Base-by-base conservation (phyloP, 2,797 vertebrate genomes). In the Corythornis leucogaster region DNA sequence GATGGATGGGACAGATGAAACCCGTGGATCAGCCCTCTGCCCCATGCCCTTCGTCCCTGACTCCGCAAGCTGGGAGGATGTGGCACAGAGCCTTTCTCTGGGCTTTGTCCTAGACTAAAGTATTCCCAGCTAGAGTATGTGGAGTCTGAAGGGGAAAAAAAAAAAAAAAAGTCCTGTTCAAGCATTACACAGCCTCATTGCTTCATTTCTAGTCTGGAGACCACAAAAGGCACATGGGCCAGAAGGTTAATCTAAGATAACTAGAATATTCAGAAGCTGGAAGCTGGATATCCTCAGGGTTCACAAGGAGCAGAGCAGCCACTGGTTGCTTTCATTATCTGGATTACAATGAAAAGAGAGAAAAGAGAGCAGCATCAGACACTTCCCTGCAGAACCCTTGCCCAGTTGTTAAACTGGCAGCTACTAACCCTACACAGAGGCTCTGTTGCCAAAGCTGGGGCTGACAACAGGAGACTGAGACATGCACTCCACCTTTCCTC, bases 281-380 rank as follows among this genome's bases (percentile, higher is more conserved):
- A 19, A 9, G 68, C 58, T 81, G 40, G 21, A 82, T 84, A 53
- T 92, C 77, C 80, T 86, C 21, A 0, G 57, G 53, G 85, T 21
- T 92, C 80, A 80, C 57, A 77, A 77, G 57, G 68, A 70, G 64
- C 35, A 80, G 51, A 75, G 70, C 83, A 88, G 57, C 33, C 75
- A 81, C 48, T 95, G 17, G 0, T 69, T 90, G 80, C 46, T 93
- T 93, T 94, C 80, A 50, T 93, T 93, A 89, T 88, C 74, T 89
- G 78, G 64, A 89, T 92, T 90, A 92, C 89, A 96, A 80, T 68
- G 50, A 85, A 92, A 91, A 88, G 80, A 94, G 71, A 83, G 46
- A 74, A 85, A 80, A 79, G 80, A 76, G 25, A 12, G 25, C 31
- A 77, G 67, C 89, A 38, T 11, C 82, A 92, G 54, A 67, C 11